Evolutionary conservation across 2,797 vertebrate species (phyloP), one percentile per base, ranked within the genome.

Genomic region (Clarias laeviceps): DNA sequence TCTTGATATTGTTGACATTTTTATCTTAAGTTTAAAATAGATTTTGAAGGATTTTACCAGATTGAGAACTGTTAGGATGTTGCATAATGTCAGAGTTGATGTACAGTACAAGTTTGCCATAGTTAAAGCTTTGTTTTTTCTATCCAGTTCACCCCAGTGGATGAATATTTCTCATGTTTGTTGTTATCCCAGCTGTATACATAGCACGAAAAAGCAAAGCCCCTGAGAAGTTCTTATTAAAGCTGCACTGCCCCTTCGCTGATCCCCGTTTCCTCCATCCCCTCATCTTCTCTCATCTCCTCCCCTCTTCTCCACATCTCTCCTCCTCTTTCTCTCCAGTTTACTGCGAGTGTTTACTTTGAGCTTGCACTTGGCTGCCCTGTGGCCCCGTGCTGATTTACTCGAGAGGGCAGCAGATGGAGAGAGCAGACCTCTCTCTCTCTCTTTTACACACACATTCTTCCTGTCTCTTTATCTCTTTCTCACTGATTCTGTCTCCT

Each of bases 321-420:
- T 56, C 77, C 70, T 34, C 80, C 84, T 82, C 76, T 64, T 84
- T 68, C 80, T 54, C 83, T 86, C 79, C 80, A 85, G 85, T 86
- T 84, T 61, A 66, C 73, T 85, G 57, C 59, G 57, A 57, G 80
- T 89, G 89, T 89, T 89, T 85, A 89, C 81, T 69, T 86, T 57
- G 66, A 82, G 83, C 84, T 74, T 82, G 83, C 86, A 88, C 88
- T 89, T 90, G 88, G 88, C 86, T 89, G 86, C 56, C 56, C 76
- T 2, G 22, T 62, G 50, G 82, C 77, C 74, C 80, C 56, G 24
- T 5, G 57, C 83, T 86, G 86, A 87, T 88, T 89, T 87, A 80
- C 85, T 87, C 69, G 20, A 88, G 83, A 37, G 80, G 87, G 86
- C 82, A 84, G 84, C 90, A 90, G 90, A 91, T 91, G 90, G 87